These are phyloP conservation scores for Capitella teleta DNA, from an alignment of 1,140 invertebrate species.

Conservation along the genomic window DNA sequence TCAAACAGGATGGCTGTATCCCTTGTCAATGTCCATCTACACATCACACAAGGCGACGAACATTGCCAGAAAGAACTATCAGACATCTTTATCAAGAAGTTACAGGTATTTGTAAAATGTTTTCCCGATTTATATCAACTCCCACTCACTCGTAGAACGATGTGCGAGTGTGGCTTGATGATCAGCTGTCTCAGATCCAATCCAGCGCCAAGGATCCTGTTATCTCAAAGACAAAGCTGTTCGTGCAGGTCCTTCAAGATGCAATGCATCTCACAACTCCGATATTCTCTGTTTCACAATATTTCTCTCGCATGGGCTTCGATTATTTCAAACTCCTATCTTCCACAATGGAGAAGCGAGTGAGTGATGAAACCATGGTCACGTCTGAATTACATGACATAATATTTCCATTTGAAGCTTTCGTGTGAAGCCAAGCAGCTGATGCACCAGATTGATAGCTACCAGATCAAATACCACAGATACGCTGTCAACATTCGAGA, in stretches of 20 bases:
- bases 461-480: constrained; percentile 27
- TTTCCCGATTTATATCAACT: neutral
- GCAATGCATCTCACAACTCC: constrained; percentile 20
- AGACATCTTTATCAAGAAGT: neutral
- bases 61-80: neutral
- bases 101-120: neutral
- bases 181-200: neutral
- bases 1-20: no score
- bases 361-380: constrained; percentile 10
- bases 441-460: constrained; percentile 28
- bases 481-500: constrained; percentile 24
- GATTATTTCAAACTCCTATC: constrained; percentile 27
- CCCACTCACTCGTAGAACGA: neutral
- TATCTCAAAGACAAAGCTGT: constrained; percentile 17
- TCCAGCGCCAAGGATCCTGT: constrained; percentile 13
- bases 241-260: constrained; percentile 17
- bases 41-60: neutral
- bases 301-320: constrained; percentile 22
- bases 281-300: constrained; percentile 17
- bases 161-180: neutral
- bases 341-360: constrained; percentile 25
- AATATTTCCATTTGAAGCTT: constrained; percentile 17
- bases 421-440: constrained; percentile 17
- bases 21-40: no score
- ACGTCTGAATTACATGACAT: neutral